Percentiles rank a stretch among this genome's conserved stretches.
phyloP scores from a whole-genome alignment of 2,888 invertebrate genomes.

The Aplocera efformata region DNA sequence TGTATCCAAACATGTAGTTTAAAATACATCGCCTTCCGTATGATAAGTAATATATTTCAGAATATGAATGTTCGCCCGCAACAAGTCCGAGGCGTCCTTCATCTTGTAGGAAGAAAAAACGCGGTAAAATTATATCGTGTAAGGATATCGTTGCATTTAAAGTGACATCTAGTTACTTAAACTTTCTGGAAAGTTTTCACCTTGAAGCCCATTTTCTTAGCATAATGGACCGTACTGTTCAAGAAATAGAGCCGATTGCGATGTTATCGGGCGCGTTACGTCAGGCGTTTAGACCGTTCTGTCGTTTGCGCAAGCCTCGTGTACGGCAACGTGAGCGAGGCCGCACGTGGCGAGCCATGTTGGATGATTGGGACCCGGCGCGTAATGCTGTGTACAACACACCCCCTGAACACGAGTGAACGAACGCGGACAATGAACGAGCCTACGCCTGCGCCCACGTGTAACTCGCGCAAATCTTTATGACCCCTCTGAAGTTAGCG shows the following conservation, averaged over 20 bases:
- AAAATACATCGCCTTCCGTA: too few species aligned
- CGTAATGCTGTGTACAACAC: neutral
- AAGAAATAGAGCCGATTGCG: neutral
- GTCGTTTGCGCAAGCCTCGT: constrained; percentile 35
- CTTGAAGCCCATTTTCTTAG: neutral
- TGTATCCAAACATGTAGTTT: too few species aligned
- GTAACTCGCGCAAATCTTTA: too few species aligned
- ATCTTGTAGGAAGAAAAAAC: neutral
- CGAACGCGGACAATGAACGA: too few species aligned
- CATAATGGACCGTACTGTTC: constrained; percentile 3
- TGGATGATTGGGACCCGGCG: neutral
- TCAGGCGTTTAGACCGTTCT: constrained; percentile 15
- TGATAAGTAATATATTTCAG: too few species aligned
- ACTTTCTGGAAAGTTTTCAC: constrained; percentile 4
- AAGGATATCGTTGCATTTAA: too few species aligned
- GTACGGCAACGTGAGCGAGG: constrained; percentile 36
- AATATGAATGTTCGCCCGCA: too few species aligned
- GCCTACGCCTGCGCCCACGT: too few species aligned
- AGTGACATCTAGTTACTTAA: neutral
- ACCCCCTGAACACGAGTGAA: too few species aligned
- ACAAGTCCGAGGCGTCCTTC: too few species aligned
- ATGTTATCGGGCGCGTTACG: constrained; percentile 17
- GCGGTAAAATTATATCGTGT: neutral
- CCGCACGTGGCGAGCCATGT: constrained; percentile 20
- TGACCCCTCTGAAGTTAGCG: too few species aligned